Evolutionary conservation across 1,140 invertebrate genomes (phyloP).

Genomic region (Chrysomallon squamiferum): DNA sequence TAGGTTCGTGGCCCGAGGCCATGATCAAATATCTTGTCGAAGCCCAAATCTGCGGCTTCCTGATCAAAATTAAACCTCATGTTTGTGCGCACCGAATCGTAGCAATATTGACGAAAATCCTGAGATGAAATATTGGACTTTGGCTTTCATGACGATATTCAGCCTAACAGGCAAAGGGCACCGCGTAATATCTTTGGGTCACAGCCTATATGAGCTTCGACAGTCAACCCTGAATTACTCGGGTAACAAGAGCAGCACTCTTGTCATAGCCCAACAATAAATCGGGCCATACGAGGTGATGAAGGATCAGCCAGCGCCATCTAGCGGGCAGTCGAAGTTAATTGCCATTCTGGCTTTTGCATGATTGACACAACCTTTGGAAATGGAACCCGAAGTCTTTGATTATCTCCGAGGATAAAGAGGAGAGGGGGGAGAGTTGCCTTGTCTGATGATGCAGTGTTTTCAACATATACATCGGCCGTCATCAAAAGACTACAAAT

Average conservation of each 20-base stretch:
- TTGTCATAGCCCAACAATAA: conserved; percentile 3
- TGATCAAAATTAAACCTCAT: conserved; percentile 9
- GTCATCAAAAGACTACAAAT: not conserved
- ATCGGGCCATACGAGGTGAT: conserved; percentile 5
- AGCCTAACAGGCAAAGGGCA: not conserved
- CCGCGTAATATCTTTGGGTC: conserved; percentile 1
- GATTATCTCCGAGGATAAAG: not conserved
- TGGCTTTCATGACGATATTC: conserved; percentile 5
- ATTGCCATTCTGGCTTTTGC: conserved; percentile 7
- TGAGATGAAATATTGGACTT: conserved; percentile 6
- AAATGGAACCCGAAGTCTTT: not conserved
- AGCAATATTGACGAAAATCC: conserved; percentile 8
- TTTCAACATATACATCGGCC: not conserved
- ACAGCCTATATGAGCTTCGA: not conserved
- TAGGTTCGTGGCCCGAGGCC: conserved; percentile 1
- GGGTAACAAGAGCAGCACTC: not conserved
- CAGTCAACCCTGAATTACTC: conserved; percentile 2
- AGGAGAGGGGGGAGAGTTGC: not conserved
- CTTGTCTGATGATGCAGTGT: not conserved
- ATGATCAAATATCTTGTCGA: not conserved
- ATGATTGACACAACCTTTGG: not conserved
- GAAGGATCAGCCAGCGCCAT: not conserved
- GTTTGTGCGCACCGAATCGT: conserved; percentile 6
- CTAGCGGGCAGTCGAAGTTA: not conserved
- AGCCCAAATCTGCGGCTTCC: conserved; percentile 1